A percentile compares a stretch with the other conserved stretches of the same genome.
phyloP scores from a whole-genome alignment of 2,113 vertebrate species.

The Coptodon bakossiorum region DNA sequence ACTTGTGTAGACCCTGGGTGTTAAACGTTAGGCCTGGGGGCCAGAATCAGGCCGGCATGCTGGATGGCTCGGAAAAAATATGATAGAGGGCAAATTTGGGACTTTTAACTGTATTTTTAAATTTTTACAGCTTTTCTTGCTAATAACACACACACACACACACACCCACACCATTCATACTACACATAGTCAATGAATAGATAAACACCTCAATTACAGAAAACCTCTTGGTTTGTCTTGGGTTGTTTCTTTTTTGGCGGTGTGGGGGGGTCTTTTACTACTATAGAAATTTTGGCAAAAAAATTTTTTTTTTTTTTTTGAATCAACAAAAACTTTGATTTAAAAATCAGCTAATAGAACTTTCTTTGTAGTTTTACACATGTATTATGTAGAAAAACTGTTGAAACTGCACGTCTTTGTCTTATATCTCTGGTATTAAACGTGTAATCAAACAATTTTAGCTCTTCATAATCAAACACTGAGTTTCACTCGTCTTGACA shows the following conservation, averaged over 20 bases:
- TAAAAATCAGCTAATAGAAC: background rate
- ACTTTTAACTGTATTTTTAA: background rate
- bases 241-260: too few relatives aligned
- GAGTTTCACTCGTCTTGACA: background rate
- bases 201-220: too few relatives aligned
- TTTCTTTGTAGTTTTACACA: background rate
- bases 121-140: background rate
- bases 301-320: too few relatives aligned
- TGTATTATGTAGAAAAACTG: background rate
- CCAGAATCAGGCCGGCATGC: background rate
- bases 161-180: fast-evolving
- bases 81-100: background rate
- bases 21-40: background rate
- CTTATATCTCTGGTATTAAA: background rate
- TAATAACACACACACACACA: background rate
- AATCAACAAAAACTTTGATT: background rate
- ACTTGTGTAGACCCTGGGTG: background rate
- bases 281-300: background rate
- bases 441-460: background rate
- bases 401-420: background rate
- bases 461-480: background rate
- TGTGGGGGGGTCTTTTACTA: background rate
- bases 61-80: background rate
- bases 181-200: background rate
- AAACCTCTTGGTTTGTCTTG: background rate